phyloP scores from a whole-genome alignment of 2,888 invertebrate genomes.

The Harmothoe impar region DNA sequence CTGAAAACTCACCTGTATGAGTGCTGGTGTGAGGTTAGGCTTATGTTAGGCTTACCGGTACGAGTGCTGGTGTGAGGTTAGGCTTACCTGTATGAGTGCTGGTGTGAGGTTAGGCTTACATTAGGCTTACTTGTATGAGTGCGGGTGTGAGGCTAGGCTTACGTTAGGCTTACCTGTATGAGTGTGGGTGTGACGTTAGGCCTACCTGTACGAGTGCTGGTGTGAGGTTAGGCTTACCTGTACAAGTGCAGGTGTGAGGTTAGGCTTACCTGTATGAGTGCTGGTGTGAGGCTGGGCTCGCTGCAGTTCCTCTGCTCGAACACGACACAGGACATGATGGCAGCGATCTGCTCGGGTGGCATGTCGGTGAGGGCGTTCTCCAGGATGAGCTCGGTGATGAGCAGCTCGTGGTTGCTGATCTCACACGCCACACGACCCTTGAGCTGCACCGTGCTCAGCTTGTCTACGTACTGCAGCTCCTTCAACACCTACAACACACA shows the following conservation, averaged over 20 bases:
- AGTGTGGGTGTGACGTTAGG: too few relatives aligned
- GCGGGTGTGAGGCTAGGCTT: too few relatives aligned
- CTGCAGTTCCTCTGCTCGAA: constrained; percentile 89
- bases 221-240: constrained; percentile 85
- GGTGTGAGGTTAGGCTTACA: too few relatives aligned
- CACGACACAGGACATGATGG: constrained; percentile 94
- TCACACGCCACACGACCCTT: constrained; percentile 92
- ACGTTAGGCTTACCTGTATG: too few relatives aligned
- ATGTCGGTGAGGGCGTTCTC: constrained; percentile 94
- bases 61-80: constrained; percentile 86
- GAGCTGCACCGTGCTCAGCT: constrained; percentile 87
- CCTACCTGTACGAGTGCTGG: constrained; percentile 86
- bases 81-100: too few relatives aligned
- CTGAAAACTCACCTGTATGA: constrained; percentile 86
- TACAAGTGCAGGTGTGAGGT: too few relatives aligned
- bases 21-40: constrained; percentile 86
- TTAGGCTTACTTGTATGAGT: too few relatives aligned
- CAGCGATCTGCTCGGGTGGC: constrained; percentile 95
- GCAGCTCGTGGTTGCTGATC: constrained; percentile 91
- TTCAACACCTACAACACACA: constrained; percentile 86
- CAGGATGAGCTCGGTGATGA: constrained; percentile 96
- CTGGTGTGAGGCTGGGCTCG: constrained; percentile 86
- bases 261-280: constrained; percentile 85
- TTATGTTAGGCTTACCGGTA: constrained; percentile 85
- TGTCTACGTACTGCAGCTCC: constrained; percentile 90